phyloP scores from a whole-genome alignment of 2,888 invertebrate species.

The Selenia dentaria region DNA sequence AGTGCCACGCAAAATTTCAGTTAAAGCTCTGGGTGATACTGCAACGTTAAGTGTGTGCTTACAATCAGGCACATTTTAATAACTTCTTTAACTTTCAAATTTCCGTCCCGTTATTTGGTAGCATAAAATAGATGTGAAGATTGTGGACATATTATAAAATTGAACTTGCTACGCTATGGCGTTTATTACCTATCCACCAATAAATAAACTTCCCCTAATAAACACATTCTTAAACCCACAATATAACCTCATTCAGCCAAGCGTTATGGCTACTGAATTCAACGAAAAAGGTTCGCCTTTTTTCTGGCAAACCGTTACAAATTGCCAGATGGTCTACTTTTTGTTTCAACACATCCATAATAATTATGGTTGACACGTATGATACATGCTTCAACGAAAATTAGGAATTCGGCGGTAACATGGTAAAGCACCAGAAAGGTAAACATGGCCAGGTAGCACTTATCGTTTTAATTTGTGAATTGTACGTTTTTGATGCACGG shows the following conservation, averaged over 20 bases:
- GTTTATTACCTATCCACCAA: constrained; percentile 24
- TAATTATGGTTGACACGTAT: constrained; percentile 67
- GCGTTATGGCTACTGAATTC: constrained; percentile 78
- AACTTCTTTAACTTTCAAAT: too few relatives aligned
- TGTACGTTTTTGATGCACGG: too few relatives aligned
- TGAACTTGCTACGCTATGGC: too few relatives aligned
- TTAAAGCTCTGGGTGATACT: too few relatives aligned
- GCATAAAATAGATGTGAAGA: too few relatives aligned
- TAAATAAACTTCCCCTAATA: constrained; percentile 16
- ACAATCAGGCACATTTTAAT: too few relatives aligned
- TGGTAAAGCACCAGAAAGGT: constrained; percentile 29
- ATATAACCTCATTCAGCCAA: constrained; percentile 54
- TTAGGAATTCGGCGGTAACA: constrained; percentile 51
- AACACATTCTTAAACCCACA: constrained; percentile 44
- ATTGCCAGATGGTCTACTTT: constrained; percentile 77
- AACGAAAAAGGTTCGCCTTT: constrained; percentile 64
- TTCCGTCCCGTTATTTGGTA: too few relatives aligned
- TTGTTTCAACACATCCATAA: constrained; percentile 66
- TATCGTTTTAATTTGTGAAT: constrained; percentile 2
- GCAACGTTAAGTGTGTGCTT: too few relatives aligned
- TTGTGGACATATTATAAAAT: too few relatives aligned
- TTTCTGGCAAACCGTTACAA: constrained; percentile 72
- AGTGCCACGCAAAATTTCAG: too few relatives aligned
- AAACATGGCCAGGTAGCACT: constrained; percentile 24
- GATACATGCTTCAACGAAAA: constrained; percentile 58